Base-by-base conservation (phyloP, 2,888 invertebrate genomes). In the Blomia tropicalis region DNA sequence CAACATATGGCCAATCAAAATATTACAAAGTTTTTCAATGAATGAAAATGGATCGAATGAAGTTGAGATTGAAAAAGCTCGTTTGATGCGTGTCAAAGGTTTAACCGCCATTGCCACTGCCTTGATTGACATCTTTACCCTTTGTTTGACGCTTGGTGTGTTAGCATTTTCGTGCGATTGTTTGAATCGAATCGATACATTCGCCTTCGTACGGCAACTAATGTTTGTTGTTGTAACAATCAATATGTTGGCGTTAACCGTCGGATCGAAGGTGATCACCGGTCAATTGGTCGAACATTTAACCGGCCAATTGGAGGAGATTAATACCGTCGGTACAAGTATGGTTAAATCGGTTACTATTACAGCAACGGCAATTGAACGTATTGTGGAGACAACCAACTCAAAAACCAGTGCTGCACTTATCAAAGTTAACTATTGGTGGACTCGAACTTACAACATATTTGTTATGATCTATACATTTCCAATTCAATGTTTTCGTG, bases 261-360 rank as follows among this genome's bases (percentile, higher is more conserved):
- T 54, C 17, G 62, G 62, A 11, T 14, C 58, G 30, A 62, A 62
- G 36, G 41, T 62, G 1, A 56, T 62, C 23, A 23, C 56, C 56
- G 54, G 43, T 14, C 62, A 62, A 31, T 5, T 43, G 41, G 56
- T 62, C 2, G 47, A 56, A 11, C 32, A 56, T n/a, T 22, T 56
- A 4, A 54, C 56, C 14, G 5, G 56, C 7, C 54, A 62, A 31
- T 44, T 62, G 41, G 27, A 56, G 17, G 62, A 56, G 23, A 56
- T 62, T 1, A 62, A 54, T 31, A 41, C 7, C 22, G 62, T 56
- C 17, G 44, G 62, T 44, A 41, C 56, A 23, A 56, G 56, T 14
- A 56, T 62, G 56, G 62, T 62, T 29, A 54, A 62, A 23, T 62
- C 62, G 62, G 29, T 43, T 14, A 62, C 31, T 29, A 62, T 62